Base-by-base conservation (phyloP, 2,888 invertebrate genomes). In the Colostygia pectinataria region DNA sequence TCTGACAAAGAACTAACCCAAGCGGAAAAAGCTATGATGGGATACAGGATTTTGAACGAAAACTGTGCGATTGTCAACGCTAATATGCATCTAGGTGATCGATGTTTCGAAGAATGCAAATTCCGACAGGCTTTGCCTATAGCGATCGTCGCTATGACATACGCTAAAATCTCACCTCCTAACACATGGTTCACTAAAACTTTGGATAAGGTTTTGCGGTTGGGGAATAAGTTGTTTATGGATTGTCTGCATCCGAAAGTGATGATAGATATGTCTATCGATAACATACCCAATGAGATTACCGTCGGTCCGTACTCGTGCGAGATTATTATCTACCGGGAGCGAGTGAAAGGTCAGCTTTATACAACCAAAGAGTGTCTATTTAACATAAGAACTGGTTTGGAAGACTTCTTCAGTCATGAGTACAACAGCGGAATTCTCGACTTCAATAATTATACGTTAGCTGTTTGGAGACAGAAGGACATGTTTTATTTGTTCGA, bases 401-500 rank as follows among this genome's bases (percentile, higher is more conserved):
- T 92, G 29, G 83, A 86, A 49, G 87, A 89, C 20, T 92, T 92
- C 63, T 92, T 92, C 59, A 83, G 79, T 48, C 89, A 82, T 4
- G 91, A 91, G 58, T 83, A 87, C 55, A 89, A 79, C 42, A 79
- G 85, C 56, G 90, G 87, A 36, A 83, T 93, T 43, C 62, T 93
- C 5, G 93, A 93, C 61, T 92, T 94, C 43, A 93, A 92, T 55
- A 91, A 90, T 49, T 91, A 85, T 24, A 71, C 85, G n/a, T 52
- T 94, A 18, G 93, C 90, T 0, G 65, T 94, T 7, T 94, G 94
- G 94, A 86, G 91, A 12, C 93, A 94, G 65, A 86, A 90, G 23
- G 91, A 92, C 28, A 92, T 92, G 86, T 93, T 78, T 65, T 94
- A 93, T 65, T 80, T 92, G 14, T 93, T 93, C 54, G 94, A 94